Base-by-base conservation (phyloP, 1,140 invertebrate species). In the Parasteatoda tepidariorum region DNA sequence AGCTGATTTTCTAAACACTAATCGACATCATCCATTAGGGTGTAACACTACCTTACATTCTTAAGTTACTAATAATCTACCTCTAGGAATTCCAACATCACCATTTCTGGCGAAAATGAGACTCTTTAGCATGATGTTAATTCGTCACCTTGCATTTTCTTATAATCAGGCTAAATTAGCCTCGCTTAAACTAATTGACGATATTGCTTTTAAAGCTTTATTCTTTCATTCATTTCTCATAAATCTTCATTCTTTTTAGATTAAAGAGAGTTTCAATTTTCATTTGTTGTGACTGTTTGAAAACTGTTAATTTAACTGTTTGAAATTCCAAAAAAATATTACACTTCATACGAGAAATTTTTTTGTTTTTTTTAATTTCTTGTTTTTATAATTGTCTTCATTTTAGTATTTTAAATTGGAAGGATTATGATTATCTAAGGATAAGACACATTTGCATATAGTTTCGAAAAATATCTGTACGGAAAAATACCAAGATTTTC, bases 121-220 rank as follows among this genome's bases (percentile, higher is more conserved):
- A 18, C 57, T 41, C 68, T 71, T 71, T 55, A 57, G 33, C 41
- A 26, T 71, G 11, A 71, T 41, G 68, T 71, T 71, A 71, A 71
- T 71, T 71, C 68, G 48, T 71, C 48, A 71, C 68, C 68, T 38
- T 30, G 31, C 68, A 57, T 71, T 28, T 41, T 55, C 41, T 31
- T 71, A 48, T 71, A 71, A 71, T 71, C 57, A 48, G 68, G 48
- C 33, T 71, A 71, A 71, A 71, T 71, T 71, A 71, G 68, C 68
- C 41, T 30, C 57, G 68, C 41, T 55, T 57, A 71, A 71, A 22
- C 68, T 30, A 71, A 71, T 71, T 71, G 57, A 57, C 68, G 41
- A 13, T 71, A 71, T 71, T 71, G 68, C 61, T 38, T 31, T 7
- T 71, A 55, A 24, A 71, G 66, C 48, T 55, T 71, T 54, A 54